Conservation (phyloP, 1,140 invertebrate genomes). For the Hyles euphorbiae region DNA sequence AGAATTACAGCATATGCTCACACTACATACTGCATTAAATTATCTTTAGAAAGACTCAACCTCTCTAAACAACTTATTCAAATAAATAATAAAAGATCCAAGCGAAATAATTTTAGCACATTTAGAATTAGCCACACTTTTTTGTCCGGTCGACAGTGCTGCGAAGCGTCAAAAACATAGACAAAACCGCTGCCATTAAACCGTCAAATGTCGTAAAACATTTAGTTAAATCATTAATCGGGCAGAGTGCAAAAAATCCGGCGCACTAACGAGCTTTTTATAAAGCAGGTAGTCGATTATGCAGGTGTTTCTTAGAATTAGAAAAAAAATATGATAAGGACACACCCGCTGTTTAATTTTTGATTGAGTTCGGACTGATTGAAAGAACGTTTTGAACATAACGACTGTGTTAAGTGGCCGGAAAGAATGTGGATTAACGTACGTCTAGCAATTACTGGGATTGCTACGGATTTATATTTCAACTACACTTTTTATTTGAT, state of each 20-base stretch:
- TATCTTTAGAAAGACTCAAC: no score
- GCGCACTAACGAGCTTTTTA: conserved; percentile 63
- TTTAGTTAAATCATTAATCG: conserved; percentile 49
- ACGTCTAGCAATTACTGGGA: no score
- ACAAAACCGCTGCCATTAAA: conserved; percentile 42
- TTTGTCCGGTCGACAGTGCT: neutral
- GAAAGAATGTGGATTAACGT: no score
- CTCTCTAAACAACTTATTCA: no score
- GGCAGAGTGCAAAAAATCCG: conserved; percentile 40
- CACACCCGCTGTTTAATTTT: conserved; percentile 25
- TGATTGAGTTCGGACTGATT: conserved; percentile 21
- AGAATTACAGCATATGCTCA: no score
- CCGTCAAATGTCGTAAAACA: conserved; percentile 64
- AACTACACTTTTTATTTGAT: no score
- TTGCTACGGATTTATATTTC: no score
- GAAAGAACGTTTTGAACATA: conserved; percentile 15
- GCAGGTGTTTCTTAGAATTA: conserved; percentile 49
- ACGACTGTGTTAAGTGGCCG: no score
- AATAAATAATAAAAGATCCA: no score
- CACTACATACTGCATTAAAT: no score
- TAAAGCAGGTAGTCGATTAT: conserved; percentile 40
- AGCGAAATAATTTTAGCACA: no score
- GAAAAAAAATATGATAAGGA: conserved; percentile 32
- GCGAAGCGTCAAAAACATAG: conserved; percentile 19
- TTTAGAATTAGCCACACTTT: no score